Evolutionary conservation across 2,888 invertebrate genomes (phyloP).

Genomic region (Galeruca laticollis): DNA sequence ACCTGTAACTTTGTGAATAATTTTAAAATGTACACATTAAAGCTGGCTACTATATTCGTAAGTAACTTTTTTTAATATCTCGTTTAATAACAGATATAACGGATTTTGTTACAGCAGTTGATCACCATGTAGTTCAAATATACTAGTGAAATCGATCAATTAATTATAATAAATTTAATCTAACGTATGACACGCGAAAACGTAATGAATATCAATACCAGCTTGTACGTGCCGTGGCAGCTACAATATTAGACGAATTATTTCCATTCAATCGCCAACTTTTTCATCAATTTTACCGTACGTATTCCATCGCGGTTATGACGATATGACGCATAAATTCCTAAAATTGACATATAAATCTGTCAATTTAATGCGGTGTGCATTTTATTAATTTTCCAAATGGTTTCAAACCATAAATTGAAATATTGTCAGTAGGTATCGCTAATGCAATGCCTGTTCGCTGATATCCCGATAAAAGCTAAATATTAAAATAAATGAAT

Average conservation of each 20-base stretch:
- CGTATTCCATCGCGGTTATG: background rate
- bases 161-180: background rate
- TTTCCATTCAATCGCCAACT: constrained; percentile 10
- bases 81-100: no score
- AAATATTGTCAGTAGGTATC: constrained; percentile 33
- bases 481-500: no score
- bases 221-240: background rate
- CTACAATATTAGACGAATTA: constrained; percentile 3
- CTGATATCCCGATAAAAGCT: no score
- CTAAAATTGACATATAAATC: constrained; percentile 52
- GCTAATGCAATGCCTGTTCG: no score
- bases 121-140: no score
- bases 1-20: no score
- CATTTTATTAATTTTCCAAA: constrained; percentile 51
- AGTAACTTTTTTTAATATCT: no score
- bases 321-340: constrained; percentile 42
- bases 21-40: no score
- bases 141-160: no score
- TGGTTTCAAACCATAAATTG: constrained; percentile 41
- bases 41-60: no score
- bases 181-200: background rate
- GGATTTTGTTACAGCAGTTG: no score
- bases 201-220: background rate
- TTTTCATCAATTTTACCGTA: constrained; percentile 10
- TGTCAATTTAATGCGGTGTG: constrained; percentile 50